These are phyloP conservation scores for Mythimna vitellina DNA, from an alignment of 2,888 invertebrate species.

Conservation along the genomic window DNA sequence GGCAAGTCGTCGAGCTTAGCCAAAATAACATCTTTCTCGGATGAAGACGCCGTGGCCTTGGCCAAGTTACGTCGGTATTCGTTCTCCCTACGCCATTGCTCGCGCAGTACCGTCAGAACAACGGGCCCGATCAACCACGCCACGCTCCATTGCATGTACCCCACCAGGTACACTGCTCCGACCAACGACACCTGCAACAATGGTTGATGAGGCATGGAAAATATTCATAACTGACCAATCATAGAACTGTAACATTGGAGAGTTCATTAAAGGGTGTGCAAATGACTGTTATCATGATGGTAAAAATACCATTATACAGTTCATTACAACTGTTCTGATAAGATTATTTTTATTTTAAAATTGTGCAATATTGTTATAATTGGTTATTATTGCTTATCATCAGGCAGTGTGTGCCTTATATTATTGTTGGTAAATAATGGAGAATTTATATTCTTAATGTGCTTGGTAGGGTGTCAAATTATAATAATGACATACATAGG, in stretches of 20 bases:
- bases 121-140: slow-evolving; percentile 97
- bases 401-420: too few species aligned
- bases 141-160: slow-evolving; percentile 96
- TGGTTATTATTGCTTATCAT: slow-evolving; percentile 21
- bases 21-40: slow-evolving; percentile 96
- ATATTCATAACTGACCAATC: slow-evolving; percentile 5
- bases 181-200: slow-evolving; percentile 92
- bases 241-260: neutral
- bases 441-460: neutral
- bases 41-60: slow-evolving; percentile 94
- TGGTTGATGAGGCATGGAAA: slow-evolving; percentile 32
- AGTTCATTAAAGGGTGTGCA: neutral
- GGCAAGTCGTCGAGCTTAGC: slow-evolving; percentile 97
- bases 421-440: too few species aligned
- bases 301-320: slow-evolving; percentile 31
- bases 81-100: slow-evolving; percentile 94
- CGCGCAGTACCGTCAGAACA: slow-evolving; percentile 94
- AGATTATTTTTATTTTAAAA: slow-evolving; percentile 27
- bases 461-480: neutral
- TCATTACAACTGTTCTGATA: slow-evolving; percentile 18
- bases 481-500: neutral
- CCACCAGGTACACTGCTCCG: slow-evolving; percentile 94
- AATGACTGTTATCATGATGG: neutral
- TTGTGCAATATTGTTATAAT: slow-evolving; percentile 14
- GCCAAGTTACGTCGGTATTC: slow-evolving; percentile 94